Evolutionary conservation across 2,888 invertebrate species (phyloP).

Genomic region (Brenthis daphne): DNA sequence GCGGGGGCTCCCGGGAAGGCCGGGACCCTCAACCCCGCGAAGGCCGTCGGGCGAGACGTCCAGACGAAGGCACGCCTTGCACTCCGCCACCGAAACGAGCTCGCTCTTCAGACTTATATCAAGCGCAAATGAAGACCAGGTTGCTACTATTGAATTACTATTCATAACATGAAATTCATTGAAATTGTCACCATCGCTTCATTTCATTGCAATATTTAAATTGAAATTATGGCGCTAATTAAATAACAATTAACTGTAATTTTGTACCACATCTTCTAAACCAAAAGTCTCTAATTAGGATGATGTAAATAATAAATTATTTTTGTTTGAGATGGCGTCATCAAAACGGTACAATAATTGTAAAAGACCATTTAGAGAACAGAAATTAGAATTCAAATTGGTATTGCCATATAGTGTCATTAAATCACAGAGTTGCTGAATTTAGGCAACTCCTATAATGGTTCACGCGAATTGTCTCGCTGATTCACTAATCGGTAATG

Average conservation of each 20-base stretch:
- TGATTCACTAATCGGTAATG: conserved; percentile 36
- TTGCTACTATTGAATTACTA: conserved; percentile 43
- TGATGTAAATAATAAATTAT: conserved; percentile 17
- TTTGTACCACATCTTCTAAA: not conserved
- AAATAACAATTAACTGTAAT: too few species aligned
- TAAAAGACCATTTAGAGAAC: conserved; percentile 40
- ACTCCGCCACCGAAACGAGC: conserved; percentile 87
- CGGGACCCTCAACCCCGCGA: conserved; percentile 70
- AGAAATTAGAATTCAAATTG: conserved; percentile 44
- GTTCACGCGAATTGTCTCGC: conserved; percentile 35
- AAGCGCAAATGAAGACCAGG: conserved; percentile 82
- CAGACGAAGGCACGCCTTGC: conserved; percentile 76
- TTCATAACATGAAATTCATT: not conserved
- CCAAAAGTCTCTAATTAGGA: conserved; percentile 25
- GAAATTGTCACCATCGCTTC: too few species aligned
- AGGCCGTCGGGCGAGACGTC: conserved; percentile 64
- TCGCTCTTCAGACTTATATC: conserved; percentile 86
- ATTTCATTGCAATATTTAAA: too few species aligned
- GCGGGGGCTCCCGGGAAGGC: conserved; percentile 69
- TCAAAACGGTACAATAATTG: conserved; percentile 42
- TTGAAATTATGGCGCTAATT: too few species aligned
- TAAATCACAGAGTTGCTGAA: conserved; percentile 34
- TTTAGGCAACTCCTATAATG: conserved; percentile 41
- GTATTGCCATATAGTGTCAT: conserved; percentile 39
- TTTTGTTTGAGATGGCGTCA: conserved; percentile 33